Evolutionary conservation across 2,888 invertebrate genomes (phyloP).

Genomic region (Argyresthia albistria): DNA sequence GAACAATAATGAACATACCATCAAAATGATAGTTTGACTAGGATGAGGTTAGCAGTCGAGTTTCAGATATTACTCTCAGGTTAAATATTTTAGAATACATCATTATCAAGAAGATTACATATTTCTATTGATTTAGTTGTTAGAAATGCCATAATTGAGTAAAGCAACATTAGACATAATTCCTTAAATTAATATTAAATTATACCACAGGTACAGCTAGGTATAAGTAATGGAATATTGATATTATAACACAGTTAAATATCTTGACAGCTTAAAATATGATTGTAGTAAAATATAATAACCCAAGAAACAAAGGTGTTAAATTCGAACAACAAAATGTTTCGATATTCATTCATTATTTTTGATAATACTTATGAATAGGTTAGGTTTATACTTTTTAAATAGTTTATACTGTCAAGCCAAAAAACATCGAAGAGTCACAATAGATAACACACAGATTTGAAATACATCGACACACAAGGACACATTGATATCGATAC

Average conservation of each 20-base stretch:
- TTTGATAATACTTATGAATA: no score
- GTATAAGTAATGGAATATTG: background rate
- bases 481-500: slow-evolving; percentile 27
- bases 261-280: background rate
- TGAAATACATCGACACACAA: slow-evolving; percentile 16
- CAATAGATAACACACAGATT: slow-evolving; percentile 10
- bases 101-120: no score
- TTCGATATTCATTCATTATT: no score
- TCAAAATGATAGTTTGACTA: background rate
- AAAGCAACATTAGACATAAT: no score
- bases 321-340: no score
- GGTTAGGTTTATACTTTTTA: no score
- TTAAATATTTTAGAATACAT: background rate
- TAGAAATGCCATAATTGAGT: no score
- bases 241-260: background rate
- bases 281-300: no score
- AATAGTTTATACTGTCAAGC: background rate
- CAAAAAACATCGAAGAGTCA: background rate
- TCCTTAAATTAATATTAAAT: no score
- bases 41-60: slow-evolving; percentile 6
- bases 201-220: no score
- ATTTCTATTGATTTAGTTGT: no score
- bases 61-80: background rate
- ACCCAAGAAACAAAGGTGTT: no score
- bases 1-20: background rate